Percentiles rank a stretch among this genome's conserved stretches.
Conservation (phyloP, 2,888 invertebrate genomes). For the Philhelius pedissequus region DNA sequence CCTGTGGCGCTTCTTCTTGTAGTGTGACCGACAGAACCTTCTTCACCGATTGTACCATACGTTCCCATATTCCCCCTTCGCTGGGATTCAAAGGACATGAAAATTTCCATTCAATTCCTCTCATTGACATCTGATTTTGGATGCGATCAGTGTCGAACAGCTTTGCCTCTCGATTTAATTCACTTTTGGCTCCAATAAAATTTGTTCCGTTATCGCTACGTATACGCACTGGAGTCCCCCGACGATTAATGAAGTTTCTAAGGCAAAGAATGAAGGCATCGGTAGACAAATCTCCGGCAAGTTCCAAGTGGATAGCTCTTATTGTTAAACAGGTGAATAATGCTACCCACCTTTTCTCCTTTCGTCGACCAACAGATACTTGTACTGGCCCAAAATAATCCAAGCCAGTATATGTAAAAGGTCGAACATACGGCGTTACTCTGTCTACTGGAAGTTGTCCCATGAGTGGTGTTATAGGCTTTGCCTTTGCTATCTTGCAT, state of each 20-base stretch:
- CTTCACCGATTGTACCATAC: slow-evolving; percentile 51
- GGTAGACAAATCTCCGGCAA: no score
- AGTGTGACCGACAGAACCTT: background rate
- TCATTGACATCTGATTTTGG: slow-evolving; percentile 22
- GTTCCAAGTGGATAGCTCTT: no score
- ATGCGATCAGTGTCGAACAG: slow-evolving; percentile 25
- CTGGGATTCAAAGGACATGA: slow-evolving; percentile 16
- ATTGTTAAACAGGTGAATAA: no score
- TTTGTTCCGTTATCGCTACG: background rate
- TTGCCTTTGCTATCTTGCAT: no score
- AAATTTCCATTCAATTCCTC: slow-evolving; percentile 27
- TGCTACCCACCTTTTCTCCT: no score
- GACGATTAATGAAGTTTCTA: background rate
- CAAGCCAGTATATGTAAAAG: no score
- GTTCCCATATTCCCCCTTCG: slow-evolving; percentile 68
- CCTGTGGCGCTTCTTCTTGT: background rate
- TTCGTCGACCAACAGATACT: no score
- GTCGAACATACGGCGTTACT: no score
- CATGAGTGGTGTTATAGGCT: no score
- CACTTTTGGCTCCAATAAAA: background rate
- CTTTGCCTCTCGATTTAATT: no score
- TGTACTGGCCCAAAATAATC: no score
- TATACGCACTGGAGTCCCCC: background rate
- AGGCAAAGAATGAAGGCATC: background rate
- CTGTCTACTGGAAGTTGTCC: no score